A percentile compares a stretch with the other conserved stretches of the same genome.
These are phyloP conservation scores for Lophura nycthemera DNA, from an alignment of 2,113 vertebrate genomes.

Conservation along the genomic window DNA sequence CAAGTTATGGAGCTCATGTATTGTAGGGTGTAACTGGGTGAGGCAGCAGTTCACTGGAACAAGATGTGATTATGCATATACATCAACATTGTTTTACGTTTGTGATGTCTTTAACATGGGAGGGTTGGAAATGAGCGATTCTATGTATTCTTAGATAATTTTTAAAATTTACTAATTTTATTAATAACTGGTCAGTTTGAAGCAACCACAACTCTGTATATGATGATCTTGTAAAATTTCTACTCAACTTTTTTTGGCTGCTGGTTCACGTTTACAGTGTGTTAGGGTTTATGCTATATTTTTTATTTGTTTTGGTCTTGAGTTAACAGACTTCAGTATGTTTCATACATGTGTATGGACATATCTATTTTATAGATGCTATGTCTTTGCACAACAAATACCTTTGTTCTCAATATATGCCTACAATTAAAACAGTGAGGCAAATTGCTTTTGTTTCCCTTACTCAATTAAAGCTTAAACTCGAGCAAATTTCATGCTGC, in stretches of 20 bases:
- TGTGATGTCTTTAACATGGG: neutral
- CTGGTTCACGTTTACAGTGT: neutral
- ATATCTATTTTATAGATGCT: neutral
- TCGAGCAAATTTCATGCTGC: neutral
- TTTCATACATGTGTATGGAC: neutral
- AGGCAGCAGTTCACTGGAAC: slow-evolving; percentile 46
- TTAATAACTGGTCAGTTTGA: neutral
- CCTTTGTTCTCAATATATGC: neutral
- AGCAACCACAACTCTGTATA: neutral
- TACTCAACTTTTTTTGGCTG: neutral
- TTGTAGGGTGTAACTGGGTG: slow-evolving; percentile 56
- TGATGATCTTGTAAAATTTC: neutral
- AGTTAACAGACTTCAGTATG: neutral
- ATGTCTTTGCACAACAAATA: neutral
- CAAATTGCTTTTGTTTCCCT: slow-evolving; percentile 7
- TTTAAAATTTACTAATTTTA: neutral
- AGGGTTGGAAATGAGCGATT: slow-evolving; percentile 16
- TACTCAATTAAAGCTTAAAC: slow-evolving; percentile 6
- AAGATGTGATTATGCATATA: neutral
- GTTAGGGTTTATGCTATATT: neutral
- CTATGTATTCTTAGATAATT: neutral
- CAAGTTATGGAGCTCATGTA: neutral
- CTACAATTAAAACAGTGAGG: neutral
- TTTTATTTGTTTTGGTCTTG: neutral
- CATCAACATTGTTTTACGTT: slow-evolving; percentile 17